These are phyloP conservation scores for Harpegnathos saltator DNA, from an alignment of 1,140 invertebrate species.

Conservation along the genomic window DNA sequence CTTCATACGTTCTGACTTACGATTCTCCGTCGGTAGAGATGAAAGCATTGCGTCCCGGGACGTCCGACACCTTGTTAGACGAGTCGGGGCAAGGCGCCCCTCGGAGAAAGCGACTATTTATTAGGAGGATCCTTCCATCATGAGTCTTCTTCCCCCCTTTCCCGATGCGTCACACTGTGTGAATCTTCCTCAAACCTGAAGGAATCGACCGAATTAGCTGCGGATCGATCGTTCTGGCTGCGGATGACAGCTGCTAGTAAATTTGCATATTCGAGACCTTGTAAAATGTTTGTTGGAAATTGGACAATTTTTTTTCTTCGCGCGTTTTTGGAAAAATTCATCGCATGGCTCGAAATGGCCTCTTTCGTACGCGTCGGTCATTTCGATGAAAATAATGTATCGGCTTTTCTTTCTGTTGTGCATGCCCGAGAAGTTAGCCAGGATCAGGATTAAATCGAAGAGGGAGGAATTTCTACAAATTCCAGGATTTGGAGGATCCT, in stretches of 20 bases:
- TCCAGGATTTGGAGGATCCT: constrained; percentile 10
- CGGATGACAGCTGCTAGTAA: not conserved
- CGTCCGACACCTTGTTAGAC: constrained; percentile 84
- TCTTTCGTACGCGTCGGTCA: no score
- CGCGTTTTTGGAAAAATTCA: no score
- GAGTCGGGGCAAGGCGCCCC: constrained; percentile 80
- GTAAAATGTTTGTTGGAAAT: not conserved
- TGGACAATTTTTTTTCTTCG: not conserved
- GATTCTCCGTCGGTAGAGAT: constrained; percentile 81
- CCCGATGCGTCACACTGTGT: not conserved
- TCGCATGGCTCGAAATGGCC: no score
- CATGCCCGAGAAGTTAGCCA: not conserved
- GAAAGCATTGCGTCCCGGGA: constrained; percentile 81
- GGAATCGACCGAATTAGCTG: constrained; percentile 48
- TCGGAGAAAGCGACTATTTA: constrained; percentile 82
- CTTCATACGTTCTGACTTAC: no score
- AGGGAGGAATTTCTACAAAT: constrained; percentile 2
- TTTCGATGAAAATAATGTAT: no score
- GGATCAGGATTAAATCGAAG: not conserved
- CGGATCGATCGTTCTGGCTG: not conserved
- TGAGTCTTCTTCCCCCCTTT: constrained; percentile 62
- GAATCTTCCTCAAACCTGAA: constrained; percentile 49
- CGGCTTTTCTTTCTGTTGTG: no score
- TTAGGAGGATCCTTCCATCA: constrained; percentile 78
- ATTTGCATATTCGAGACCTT: constrained; percentile 7